Conservation (phyloP, 2,888 invertebrate genomes). For the Andrena trimmerana region DNA sequence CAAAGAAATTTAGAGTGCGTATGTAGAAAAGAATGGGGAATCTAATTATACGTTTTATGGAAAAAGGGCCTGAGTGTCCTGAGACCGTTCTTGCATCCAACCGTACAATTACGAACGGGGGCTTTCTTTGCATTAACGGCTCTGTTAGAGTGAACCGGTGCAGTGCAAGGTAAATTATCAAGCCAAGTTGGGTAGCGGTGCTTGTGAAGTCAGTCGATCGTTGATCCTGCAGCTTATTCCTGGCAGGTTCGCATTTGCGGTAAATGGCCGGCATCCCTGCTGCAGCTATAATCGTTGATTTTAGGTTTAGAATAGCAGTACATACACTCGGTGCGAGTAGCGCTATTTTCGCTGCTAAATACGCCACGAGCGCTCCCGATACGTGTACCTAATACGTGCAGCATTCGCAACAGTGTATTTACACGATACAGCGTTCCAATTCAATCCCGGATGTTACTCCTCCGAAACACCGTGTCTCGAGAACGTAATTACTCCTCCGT, state of each 20-base stretch:
- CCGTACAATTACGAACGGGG: too few relatives aligned
- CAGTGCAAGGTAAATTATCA: slow-evolving; percentile 54
- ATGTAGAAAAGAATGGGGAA: too few relatives aligned
- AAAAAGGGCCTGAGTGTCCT: too few relatives aligned
- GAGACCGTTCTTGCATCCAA: too few relatives aligned
- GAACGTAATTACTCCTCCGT: slow-evolving; percentile 21
- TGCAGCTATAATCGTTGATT: slow-evolving; percentile 58
- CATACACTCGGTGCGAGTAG: slow-evolving; percentile 37
- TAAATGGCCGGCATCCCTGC: slow-evolving; percentile 39
- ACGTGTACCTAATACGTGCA: slow-evolving; percentile 2
- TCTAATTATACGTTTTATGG: too few relatives aligned
- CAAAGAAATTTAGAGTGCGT: too few relatives aligned
- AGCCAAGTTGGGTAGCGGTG: neutral
- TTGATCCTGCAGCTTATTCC: slow-evolving; percentile 53
- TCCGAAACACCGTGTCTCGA: neutral
- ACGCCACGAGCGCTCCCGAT: slow-evolving; percentile 9
- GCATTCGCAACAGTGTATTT: neutral
- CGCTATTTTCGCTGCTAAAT: slow-evolving; percentile 58
- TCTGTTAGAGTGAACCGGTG: slow-evolving; percentile 45
- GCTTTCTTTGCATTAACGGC: slow-evolving; percentile 35
- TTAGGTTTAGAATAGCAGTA: slow-evolving; percentile 38
- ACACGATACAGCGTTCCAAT: neutral
- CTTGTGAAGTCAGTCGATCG: slow-evolving; percentile 56
- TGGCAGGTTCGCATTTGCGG: slow-evolving; percentile 40
- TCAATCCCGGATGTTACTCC: slow-evolving; percentile 7